Base-by-base conservation (phyloP, 1,140 invertebrate species). In the Aleiodes sp. region DNA sequence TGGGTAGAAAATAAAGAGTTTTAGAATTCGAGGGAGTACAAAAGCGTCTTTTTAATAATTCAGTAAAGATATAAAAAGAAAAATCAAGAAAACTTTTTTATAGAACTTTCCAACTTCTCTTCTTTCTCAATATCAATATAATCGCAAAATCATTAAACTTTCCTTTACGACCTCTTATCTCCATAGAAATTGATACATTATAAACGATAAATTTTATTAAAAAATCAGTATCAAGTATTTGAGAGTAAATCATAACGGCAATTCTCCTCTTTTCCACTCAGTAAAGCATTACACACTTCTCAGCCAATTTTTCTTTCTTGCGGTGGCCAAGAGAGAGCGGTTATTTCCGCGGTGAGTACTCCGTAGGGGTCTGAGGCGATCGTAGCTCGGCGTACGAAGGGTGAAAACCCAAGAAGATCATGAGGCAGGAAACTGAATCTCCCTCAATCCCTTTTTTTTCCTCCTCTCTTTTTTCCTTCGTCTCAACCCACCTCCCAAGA, bases 281-380 rank as follows among this genome's bases (percentile, higher is more conserved):
- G 46, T 67, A 31, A 8, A 35, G 16, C n/a, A 67, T 31, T 41
- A 19, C 41, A 28, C 46, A 46, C 52, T 65, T 33, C 2, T 14
- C 35, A 31, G 57, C 56, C 57, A 68, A 61, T 68, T 68, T 68
- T 68, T 68, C 56, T 29, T 60, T 41, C 52, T 46, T 14, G 26
- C 21, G 52, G 33, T 29, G 31, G 16, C 14, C 3, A 2, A 21
- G 26, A 57, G 33, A 61, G 39, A 43, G 39, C 19, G 39, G 6
- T 43, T 43, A 43, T 43, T 16, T 16, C 10, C 39, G 6, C 39
- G 14, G 39, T 1, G 39, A n/a, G n/a, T n/a, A n/a, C n/a, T n/a
- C n/a, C n/a, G n/a, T n/a, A n/a, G n/a, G n/a, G n/a, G n/a, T n/a
- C n/a, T 2, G 39, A 43, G 39, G 7, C n/a, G 39, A 16, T 43